Conservation (phyloP, 2,888 invertebrate genomes). For the Eupithecia vulgata region DNA sequence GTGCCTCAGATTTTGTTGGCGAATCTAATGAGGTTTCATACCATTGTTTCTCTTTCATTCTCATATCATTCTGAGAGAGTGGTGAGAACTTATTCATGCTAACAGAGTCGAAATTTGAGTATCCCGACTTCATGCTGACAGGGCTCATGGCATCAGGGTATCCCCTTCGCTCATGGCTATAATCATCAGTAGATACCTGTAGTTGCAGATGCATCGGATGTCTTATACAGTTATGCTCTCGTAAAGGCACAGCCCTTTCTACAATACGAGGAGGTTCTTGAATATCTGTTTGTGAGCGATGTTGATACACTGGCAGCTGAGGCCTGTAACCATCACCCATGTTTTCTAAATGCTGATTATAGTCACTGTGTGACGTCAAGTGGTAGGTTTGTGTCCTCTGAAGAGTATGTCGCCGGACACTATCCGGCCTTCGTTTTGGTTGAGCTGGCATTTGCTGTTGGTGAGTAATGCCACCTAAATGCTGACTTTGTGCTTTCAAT, state of each 20-base stretch:
- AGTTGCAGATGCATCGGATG: slow-evolving; percentile 74
- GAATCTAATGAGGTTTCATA: slow-evolving; percentile 88
- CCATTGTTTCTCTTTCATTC: slow-evolving; percentile 86
- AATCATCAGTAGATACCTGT: slow-evolving; percentile 78
- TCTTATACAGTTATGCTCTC: slow-evolving; percentile 70
- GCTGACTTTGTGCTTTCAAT: slow-evolving; percentile 77
- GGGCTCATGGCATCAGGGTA: slow-evolving; percentile 74
- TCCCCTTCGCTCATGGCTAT: slow-evolving; percentile 61
- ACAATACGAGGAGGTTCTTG: slow-evolving; percentile 69
- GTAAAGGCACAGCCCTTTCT: slow-evolving; percentile 68
- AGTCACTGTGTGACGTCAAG: slow-evolving; percentile 79
- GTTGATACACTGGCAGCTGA: slow-evolving; percentile 66
- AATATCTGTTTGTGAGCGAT: slow-evolving; percentile 75
- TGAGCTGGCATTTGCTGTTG: slow-evolving; percentile 70
- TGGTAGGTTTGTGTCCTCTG: slow-evolving; percentile 82
- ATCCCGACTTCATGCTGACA: slow-evolving; percentile 74
- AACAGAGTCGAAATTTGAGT: slow-evolving; percentile 74
- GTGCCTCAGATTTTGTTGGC: slow-evolving; percentile 70
- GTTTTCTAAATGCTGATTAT: slow-evolving; percentile 77
- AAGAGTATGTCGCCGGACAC: slow-evolving; percentile 71
- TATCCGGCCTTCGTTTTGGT: slow-evolving; percentile 68
- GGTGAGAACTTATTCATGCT: slow-evolving; percentile 77
- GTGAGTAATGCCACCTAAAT: slow-evolving; percentile 69
- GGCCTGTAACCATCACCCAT: slow-evolving; percentile 67
- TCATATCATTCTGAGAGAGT: slow-evolving; percentile 70